Base-by-base conservation (phyloP, 2,797 vertebrate genomes). In the Ctenopoma kingsleyae region DNA sequence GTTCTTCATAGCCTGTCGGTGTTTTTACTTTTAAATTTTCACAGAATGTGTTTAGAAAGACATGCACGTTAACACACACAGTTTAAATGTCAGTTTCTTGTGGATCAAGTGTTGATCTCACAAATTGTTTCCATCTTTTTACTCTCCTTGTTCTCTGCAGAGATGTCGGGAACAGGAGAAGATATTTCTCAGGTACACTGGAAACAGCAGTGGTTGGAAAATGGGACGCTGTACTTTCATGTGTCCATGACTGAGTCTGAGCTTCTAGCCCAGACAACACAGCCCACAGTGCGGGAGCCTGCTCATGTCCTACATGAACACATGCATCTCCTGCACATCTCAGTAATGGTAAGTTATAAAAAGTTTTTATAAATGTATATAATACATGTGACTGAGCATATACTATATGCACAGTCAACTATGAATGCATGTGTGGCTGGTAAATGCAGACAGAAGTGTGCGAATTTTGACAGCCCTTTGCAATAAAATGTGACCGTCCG, bases 191-290 rank as follows among this genome's bases (percentile, higher is more conserved):
- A 98, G 92, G 97, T 99, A 30, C 97, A 98, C 87, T 99, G 98
- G 98, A 97, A 97, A 86, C 98, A 99, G 89, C 97, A 98, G 92
- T 99, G 98, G 98, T 88, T 99, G 92, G 97, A 99, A 89, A 99
- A 99, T 0, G 98, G 98, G 67, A 99, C 98, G 0, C 86, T 99
- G 6, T 99, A 96, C 86, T 99, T 99, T 89, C 98, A 99, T 0
- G 97, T 99, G 36, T 99, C 96, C 71, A 92, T 97, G 92, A 96
- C 95, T 50, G 96, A 95, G 0, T 92, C 95, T 0, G 97, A 98
- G 81, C 95, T 96, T 71, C 93, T 95, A 23, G 91, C 94, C 44
- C 88, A 92, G 80, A 93, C 94, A 16, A 98, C 98, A 0, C 94
- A 96, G 0, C 95, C 97, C 13, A 94, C 96, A 0, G 90, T 96